Percentiles rank a stretch among this genome's conserved stretches.
Evolutionary conservation across 2,113 vertebrate genomes (phyloP).

Genomic region (Passer domesticus): DNA sequence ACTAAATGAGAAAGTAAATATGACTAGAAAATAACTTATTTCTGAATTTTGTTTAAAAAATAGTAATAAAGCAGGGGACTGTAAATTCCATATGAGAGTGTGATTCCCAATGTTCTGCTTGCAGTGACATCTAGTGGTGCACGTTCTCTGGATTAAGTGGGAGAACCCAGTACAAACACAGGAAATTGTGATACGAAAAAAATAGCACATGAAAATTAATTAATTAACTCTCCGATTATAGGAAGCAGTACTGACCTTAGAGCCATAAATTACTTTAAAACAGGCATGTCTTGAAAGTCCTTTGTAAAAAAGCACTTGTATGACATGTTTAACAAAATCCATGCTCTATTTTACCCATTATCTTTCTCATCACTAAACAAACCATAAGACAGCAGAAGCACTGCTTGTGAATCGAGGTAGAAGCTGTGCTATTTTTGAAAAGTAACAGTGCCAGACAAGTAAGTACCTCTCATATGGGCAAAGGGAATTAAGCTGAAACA

Average conservation of each 20-base stretch:
- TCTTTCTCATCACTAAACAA: background rate
- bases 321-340: background rate
- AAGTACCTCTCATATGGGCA: background rate
- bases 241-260: background rate
- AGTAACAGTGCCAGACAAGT: background rate
- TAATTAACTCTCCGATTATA: background rate
- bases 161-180: background rate
- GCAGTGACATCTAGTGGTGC: constrained; percentile 78
- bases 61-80: background rate
- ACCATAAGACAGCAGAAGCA: background rate
- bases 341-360: background rate
- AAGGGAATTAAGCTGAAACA: background rate
- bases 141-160: background rate
- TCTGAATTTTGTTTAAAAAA: background rate
- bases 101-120: constrained; percentile 61
- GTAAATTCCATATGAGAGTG: background rate
- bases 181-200: background rate
- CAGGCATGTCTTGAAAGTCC: background rate
- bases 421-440: background rate
- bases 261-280: background rate
- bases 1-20: constrained; percentile 2
- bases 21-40: background rate
- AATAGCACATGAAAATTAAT: background rate
- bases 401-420: rapidly evolving
- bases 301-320: background rate